Conservation (phyloP, 2,797 vertebrate species). For the Podargus strigoides region DNA sequence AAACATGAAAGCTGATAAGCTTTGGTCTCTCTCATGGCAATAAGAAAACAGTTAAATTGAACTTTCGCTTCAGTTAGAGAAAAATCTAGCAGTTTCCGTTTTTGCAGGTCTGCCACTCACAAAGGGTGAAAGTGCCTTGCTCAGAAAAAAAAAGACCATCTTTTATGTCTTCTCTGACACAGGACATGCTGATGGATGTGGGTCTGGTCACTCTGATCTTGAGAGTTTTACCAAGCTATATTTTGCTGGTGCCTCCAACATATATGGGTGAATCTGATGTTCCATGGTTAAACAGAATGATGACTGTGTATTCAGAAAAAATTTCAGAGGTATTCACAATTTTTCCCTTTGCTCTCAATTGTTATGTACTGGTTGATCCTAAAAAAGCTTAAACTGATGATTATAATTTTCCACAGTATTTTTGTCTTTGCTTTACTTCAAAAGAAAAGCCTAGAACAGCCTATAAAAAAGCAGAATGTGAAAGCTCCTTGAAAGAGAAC, state of each 20-base stretch:
- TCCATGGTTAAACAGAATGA: rapidly evolving
- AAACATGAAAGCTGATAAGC: slow-evolving; percentile 56
- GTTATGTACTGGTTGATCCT: background rate
- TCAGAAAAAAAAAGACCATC: background rate
- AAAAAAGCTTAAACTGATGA: background rate
- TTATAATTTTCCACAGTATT: background rate
- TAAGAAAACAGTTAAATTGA: slow-evolving; percentile 50
- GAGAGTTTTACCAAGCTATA: background rate
- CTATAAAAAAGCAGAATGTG: background rate
- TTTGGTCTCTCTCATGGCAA: slow-evolving; percentile 15
- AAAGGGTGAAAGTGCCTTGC: background rate
- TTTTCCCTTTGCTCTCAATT: background rate
- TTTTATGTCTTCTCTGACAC: background rate
- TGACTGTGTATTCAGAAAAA: background rate
- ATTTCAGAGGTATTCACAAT: background rate
- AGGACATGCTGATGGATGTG: background rate
- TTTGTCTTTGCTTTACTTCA: background rate
- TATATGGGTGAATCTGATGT: background rate
- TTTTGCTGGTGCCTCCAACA: background rate
- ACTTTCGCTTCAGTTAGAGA: slow-evolving; percentile 40
- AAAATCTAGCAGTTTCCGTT: slow-evolving; percentile 6
- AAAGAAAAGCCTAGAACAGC: background rate
- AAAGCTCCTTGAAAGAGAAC: background rate
- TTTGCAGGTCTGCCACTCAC: background rate
- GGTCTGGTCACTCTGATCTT: background rate